Evolutionary conservation across 1,140 invertebrate genomes (phyloP).

Genomic region (Polypedilum pembai): DNA sequence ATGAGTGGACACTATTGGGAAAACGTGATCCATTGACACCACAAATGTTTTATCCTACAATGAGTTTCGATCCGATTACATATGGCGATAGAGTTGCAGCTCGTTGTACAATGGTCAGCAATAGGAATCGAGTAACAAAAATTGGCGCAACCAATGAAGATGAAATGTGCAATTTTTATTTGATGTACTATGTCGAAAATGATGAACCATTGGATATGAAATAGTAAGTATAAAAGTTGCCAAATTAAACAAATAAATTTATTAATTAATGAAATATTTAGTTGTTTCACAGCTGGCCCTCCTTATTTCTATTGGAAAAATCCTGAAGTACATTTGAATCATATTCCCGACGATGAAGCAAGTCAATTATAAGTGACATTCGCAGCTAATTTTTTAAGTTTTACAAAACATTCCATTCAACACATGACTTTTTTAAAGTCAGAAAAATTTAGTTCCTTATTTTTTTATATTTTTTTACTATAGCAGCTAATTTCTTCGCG

Average conservation of each 20-base stretch:
- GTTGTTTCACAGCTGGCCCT: conserved; percentile 65
- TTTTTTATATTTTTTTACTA: too few species aligned
- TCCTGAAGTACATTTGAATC: conserved; percentile 54
- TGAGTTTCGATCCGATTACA: conserved; percentile 51
- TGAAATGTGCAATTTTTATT: conserved; percentile 99
- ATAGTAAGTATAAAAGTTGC: too few species aligned
- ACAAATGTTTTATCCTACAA: conserved; percentile 92
- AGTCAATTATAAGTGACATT: conserved; percentile 44
- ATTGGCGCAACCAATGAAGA: conserved; percentile 84
- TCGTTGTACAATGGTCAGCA: conserved; percentile 83
- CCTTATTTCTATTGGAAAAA: conserved; percentile 72
- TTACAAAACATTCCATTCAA: neutral
- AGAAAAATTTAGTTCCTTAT: neutral
- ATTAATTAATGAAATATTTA: too few species aligned
- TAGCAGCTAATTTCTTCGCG: too few species aligned
- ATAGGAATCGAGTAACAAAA: conserved; percentile 52
- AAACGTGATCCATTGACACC: conserved; percentile 86
- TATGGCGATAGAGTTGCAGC: conserved; percentile 76
- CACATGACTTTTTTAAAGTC: neutral
- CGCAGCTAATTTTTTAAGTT: neutral
- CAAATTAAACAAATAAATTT: too few species aligned
- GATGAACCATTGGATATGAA: conserved; percentile 68
- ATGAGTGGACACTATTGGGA: conserved; percentile 77
- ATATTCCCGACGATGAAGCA: conserved; percentile 72
- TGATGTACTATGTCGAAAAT: conserved; percentile 95